phyloP scores from a whole-genome alignment of 2,797 vertebrate species.

The Smutsia gigantea region DNA sequence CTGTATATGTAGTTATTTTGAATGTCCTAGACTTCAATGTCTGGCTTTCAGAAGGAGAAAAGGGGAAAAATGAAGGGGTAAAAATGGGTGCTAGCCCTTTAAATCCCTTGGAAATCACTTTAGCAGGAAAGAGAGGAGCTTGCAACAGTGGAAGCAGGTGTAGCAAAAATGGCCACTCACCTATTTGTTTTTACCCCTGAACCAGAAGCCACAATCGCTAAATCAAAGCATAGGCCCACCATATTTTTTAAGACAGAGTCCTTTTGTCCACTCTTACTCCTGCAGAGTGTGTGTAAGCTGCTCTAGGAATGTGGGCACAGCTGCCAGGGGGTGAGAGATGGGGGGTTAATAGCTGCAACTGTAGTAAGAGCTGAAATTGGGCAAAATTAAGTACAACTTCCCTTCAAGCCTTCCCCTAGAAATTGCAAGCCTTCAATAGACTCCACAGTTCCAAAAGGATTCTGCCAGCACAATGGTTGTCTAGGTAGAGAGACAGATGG shows the following conservation, averaged over 20 bases:
- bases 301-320: neutral
- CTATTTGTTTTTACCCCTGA: neutral
- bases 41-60: neutral
- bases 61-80: neutral
- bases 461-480: neutral
- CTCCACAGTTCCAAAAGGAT: neutral
- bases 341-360: neutral
- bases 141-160: neutral
- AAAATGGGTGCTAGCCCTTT: neutral
- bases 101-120: neutral
- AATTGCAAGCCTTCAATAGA: neutral
- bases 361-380: neutral
- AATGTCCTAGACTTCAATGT: neutral
- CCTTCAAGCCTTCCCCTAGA: neutral
- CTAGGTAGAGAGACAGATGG: neutral
- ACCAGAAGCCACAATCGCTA: neutral
- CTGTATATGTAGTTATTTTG: neutral
- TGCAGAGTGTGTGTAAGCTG: neutral
- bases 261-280: neutral
- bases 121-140: neutral
- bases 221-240: too few species aligned
- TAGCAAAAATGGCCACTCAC: neutral
- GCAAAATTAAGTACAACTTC: neutral
- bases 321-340: neutral
- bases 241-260: neutral